Percentiles rank a stretch among this genome's conserved stretches.
phyloP scores from a whole-genome alignment of 35 echinoderm and acorn worm species.

The Patiria miniata region DNA sequence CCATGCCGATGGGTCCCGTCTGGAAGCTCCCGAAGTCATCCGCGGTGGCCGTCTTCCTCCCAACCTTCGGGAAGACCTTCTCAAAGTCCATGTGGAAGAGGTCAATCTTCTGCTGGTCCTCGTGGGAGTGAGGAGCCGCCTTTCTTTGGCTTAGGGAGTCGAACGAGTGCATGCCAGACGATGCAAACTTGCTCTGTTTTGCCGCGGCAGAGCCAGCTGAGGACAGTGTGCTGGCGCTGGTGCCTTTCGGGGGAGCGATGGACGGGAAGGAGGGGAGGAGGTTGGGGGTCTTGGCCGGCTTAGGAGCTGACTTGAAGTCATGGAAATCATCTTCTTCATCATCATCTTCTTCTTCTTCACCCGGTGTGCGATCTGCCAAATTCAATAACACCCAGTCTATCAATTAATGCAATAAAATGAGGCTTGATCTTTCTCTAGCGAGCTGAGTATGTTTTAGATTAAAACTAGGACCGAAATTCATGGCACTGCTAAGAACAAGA shows the following conservation, averaged over 20 bases:
- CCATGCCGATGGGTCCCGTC: not conserved
- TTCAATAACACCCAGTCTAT: not conserved
- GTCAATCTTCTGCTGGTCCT: conserved; percentile 12
- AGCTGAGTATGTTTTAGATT: too few relatives aligned
- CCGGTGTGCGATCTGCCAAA: conserved; percentile 41
- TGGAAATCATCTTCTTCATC: conserved; percentile 35
- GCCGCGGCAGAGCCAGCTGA: not conserved
- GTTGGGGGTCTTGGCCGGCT: not conserved
- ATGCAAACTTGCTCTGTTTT: conserved; percentile 17
- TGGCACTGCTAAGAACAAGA: too few relatives aligned
- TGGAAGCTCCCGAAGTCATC: conserved; percentile 37
- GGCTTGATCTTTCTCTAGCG: too few relatives aligned
- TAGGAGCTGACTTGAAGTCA: conserved; percentile 41
- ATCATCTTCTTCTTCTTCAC: conserved; percentile 25
- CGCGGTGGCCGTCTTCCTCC: not conserved
- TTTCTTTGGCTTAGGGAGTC: not conserved
- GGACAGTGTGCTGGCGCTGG: not conserved
- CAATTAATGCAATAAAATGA: too few relatives aligned
- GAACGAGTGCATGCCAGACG: not conserved
- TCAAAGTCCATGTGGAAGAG: conserved; percentile 28
- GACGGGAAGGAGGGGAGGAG: not conserved
- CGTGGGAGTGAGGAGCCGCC: not conserved
- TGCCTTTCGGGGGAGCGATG: not conserved
- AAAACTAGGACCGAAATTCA: too few relatives aligned
- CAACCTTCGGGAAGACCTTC: conserved; percentile 2